phyloP scores from a whole-genome alignment of 1,140 invertebrate genomes.

The Macrobrachium nipponense region DNA sequence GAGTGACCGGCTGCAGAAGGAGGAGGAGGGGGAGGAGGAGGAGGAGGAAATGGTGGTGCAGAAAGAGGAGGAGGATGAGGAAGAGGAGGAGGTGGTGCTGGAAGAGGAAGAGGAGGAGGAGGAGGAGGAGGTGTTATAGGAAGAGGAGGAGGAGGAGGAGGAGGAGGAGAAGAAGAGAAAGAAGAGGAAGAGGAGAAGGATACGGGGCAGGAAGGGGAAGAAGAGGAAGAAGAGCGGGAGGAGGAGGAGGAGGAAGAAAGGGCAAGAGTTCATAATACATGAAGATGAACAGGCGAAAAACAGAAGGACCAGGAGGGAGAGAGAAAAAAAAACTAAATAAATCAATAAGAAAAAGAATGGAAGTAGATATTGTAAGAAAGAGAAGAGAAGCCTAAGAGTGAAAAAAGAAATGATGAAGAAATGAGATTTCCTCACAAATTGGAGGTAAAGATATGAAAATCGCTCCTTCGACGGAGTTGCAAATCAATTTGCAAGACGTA shows the following conservation, averaged over 20 bases:
- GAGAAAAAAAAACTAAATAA: neutral
- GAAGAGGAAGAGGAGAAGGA: neutral
- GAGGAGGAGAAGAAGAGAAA: neutral
- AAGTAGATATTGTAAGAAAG: neutral
- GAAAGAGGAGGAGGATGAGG: too few relatives aligned
- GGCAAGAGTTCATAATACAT: neutral
- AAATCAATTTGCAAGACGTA: too few relatives aligned
- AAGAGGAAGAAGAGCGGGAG: neutral
- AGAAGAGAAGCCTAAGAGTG: neutral
- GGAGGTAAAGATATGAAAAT: too few relatives aligned
- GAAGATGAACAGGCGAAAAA: neutral
- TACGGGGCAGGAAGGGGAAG: neutral
- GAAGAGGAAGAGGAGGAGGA: neutral
- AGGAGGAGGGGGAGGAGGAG: too few relatives aligned
- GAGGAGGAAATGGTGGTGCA: too few relatives aligned
- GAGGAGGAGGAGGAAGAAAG: too few relatives aligned
- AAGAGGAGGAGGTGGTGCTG: neutral
- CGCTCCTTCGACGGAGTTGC: too few relatives aligned
- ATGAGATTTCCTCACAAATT: neutral
- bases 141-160: neutral
- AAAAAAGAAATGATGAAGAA: neutral
- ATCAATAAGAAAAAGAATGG: neutral
- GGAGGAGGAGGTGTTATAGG: neutral
- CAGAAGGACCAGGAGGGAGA: neutral
- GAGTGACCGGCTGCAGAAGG: too few relatives aligned